A percentile compares a stretch with the other conserved stretches of the same genome.
These are phyloP conservation scores for Drosophila nr. perissopoda DNA, from an alignment of 2,888 invertebrate genomes.

Conservation along the genomic window DNA sequence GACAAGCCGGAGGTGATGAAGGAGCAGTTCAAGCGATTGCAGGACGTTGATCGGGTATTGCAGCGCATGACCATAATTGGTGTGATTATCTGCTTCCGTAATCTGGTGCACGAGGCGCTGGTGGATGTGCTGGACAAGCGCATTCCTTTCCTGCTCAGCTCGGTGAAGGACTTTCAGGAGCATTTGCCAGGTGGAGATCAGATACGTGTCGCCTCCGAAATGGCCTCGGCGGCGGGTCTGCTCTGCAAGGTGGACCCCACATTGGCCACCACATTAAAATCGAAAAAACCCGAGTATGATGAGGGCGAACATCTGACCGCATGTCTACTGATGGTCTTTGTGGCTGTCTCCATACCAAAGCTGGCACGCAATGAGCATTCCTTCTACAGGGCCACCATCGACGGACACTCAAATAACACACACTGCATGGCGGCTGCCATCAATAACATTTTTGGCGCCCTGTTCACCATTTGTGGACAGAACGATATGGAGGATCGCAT, in stretches of 20 bases:
- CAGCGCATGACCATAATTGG: constrained; percentile 99
- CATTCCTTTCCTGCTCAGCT: constrained; percentile 97
- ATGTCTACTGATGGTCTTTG: constrained; percentile 98
- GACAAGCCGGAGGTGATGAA: constrained; percentile 99
- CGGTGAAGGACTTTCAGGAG: constrained; percentile 97
- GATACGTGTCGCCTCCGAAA: constrained; percentile 96
- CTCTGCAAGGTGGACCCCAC: constrained; percentile 98
- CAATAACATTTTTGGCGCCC: constrained; percentile 97
- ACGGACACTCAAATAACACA: constrained; percentile 99
- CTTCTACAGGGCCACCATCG: constrained; percentile 93
- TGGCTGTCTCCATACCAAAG: constrained; percentile 98
- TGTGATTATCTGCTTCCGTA: constrained; percentile 97
- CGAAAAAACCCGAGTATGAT: constrained; percentile 94
- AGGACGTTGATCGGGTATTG: constrained; percentile 97
- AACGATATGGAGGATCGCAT: constrained; percentile 98
- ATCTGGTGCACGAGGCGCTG: constrained; percentile 96
- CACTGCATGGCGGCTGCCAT: constrained; percentile 99
- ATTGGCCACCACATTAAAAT: constrained; percentile 94
- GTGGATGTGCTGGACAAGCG: constrained; percentile 96
- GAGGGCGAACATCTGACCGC: constrained; percentile 97
- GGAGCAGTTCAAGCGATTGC: constrained; percentile 95
- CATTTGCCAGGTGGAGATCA: constrained; percentile 96
- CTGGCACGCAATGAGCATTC: constrained; percentile 95
- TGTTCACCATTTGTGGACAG: constrained; percentile 98
- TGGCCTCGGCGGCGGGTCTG: constrained; percentile 98